Percentiles rank a stretch among this genome's conserved stretches.
Evolutionary conservation across 2,888 invertebrate species (phyloP).

Genomic region (Unio pictorum): DNA sequence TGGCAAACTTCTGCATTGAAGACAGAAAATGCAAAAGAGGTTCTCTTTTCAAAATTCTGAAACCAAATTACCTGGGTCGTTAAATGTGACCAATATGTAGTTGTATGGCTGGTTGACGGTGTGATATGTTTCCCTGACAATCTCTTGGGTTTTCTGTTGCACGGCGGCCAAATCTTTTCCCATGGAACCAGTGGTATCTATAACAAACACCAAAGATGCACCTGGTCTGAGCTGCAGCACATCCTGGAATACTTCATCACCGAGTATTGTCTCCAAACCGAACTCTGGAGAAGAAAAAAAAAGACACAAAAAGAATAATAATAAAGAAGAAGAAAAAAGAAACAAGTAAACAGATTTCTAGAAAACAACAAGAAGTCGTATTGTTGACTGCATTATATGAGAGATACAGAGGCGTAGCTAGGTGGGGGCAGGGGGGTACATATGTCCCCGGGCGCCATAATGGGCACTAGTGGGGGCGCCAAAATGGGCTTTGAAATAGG

Average conservation of each 20-base stretch:
- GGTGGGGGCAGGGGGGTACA: too few species aligned
- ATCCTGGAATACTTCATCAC: slow-evolving; percentile 34
- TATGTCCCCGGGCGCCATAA: too few species aligned
- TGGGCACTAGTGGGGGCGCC: too few species aligned
- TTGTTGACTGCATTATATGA: too few species aligned
- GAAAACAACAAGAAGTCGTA: too few species aligned
- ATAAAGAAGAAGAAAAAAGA: background rate
- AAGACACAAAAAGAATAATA: background rate
- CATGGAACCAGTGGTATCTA: slow-evolving; percentile 50
- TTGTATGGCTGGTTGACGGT: slow-evolving; percentile 43
- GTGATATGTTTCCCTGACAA: slow-evolving; percentile 33
- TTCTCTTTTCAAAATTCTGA: background rate
- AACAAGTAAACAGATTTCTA: too few species aligned
- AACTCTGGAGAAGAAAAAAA: slow-evolving; percentile 24
- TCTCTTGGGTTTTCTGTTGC: slow-evolving; percentile 33
- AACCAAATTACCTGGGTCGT: slow-evolving; percentile 37
- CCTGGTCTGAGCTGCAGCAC: slow-evolving; percentile 38
- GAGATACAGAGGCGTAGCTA: too few species aligned
- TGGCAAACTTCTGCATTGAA: too few species aligned
- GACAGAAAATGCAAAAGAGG: background rate
- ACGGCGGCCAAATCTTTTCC: slow-evolving; percentile 40
- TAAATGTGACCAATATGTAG: slow-evolving; percentile 49
- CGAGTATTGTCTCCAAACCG: slow-evolving; percentile 29
- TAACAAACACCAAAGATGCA: slow-evolving; percentile 51
- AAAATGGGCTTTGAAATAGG: too few species aligned